Base-by-base conservation (phyloP, 2,797 vertebrate genomes). In the Molossus molossus region DNA sequence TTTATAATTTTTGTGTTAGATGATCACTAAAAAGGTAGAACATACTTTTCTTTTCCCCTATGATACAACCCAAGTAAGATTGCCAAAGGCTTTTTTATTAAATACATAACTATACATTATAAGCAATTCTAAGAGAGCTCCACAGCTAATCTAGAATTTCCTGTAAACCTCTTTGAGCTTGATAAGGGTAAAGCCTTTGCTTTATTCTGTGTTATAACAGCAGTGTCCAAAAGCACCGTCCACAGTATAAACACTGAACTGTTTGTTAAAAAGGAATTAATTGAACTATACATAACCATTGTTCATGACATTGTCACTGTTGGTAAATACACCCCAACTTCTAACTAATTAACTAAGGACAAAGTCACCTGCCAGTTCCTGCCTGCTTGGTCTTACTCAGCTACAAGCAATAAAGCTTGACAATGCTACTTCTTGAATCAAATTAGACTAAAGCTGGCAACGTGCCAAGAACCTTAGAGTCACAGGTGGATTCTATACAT, bases 191-290 rank as follows among this genome's bases (percentile, higher is more conserved):
- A 4, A 62, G 1, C 5, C 13, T 64, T 29, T 76, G 13, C 6
- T 88, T 75, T 79, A 79, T 80, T 73, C 12, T 75, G 27, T 60
- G 27, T 64, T 70, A 2, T 57, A 58, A 33, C 33, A 45, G 57
- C 58, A 37, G 12, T 45, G 12, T 40, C 60, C 80, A 29, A 8
- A 11, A 67, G 4, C 73, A 75, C 13, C 21, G n/a, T 18, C 17
- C 48, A 48, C 33, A 60, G 11, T 79, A 17, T 77, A 76, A 87
- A 81, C 20, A 37, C 11, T 77, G 29, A 53, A 75, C 13, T 50
- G 48, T 83, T 76, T 93, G 70, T 53, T 37, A 76, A 94, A 65
- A 88, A 9, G 12, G 67, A 88, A 85, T 72, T 9, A 87, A 79
- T 27, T 55, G 45, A 95, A 64, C 69, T 77, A 40, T 45, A 69